phyloP scores from a whole-genome alignment of 2,888 invertebrate species.

The Phlogophora meticulosa region DNA sequence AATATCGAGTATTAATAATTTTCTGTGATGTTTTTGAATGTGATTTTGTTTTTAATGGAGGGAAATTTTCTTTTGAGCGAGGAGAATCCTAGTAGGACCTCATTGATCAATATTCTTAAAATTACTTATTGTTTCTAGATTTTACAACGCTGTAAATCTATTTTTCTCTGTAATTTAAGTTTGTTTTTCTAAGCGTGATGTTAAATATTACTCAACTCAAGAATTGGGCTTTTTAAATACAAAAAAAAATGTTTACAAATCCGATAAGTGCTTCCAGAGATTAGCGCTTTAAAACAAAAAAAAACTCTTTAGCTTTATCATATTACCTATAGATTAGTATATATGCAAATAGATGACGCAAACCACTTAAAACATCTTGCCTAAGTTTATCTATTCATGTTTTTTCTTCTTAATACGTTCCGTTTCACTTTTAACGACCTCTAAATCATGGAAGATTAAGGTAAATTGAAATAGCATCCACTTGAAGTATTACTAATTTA shows the following conservation, averaged over 20 bases:
- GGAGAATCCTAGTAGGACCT: too few relatives aligned
- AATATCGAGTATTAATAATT: slow-evolving; percentile 35
- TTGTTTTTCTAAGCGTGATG: too few relatives aligned
- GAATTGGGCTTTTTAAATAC: too few relatives aligned
- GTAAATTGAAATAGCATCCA: slow-evolving; percentile 42
- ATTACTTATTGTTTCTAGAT: too few relatives aligned
- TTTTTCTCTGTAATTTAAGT: too few relatives aligned
- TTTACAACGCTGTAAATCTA: too few relatives aligned
- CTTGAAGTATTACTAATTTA: slow-evolving; percentile 46
- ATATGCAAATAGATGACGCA: too few relatives aligned
- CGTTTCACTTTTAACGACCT: slow-evolving; percentile 4
- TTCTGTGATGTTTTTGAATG: slow-evolving; percentile 25
- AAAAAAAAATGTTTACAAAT: too few relatives aligned
- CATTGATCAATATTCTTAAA: too few relatives aligned
- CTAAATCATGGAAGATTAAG: slow-evolving; percentile 28
- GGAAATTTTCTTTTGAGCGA: neutral
- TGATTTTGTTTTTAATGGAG: slow-evolving; percentile 14
- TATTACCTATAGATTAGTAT: too few relatives aligned
- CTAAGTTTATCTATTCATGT: neutral
- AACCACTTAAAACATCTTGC: neutral
- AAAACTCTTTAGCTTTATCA: too few relatives aligned
- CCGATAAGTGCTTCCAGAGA: neutral
- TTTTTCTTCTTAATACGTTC: slow-evolving; percentile 1
- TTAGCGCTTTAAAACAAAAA: neutral
- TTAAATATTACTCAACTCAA: too few relatives aligned